Percentiles rank a stretch among this genome's conserved stretches.
Conservation (phyloP, 2,888 invertebrate genomes). For the Xestia ashworthii region DNA sequence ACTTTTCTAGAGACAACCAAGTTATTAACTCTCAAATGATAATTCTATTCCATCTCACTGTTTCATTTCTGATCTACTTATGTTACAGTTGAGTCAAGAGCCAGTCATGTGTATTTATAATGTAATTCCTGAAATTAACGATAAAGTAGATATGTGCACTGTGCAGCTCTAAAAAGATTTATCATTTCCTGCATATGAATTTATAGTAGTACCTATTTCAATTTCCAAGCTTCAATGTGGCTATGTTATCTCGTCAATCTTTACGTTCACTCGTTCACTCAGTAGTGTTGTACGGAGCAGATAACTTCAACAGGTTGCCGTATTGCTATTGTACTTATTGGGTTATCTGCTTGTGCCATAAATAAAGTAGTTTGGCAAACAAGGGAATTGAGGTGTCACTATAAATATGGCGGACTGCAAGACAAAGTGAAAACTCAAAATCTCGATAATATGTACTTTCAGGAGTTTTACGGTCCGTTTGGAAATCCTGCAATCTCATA, state of each 20-base stretch:
- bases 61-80: not conserved
- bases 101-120: not conserved
- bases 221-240: slow-evolving; percentile 31
- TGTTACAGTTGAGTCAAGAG: not conserved
- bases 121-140: slow-evolving; percentile 1
- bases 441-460: slow-evolving; percentile 1
- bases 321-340: slow-evolving; percentile 60
- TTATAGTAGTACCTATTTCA: slow-evolving; percentile 17
- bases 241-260: slow-evolving; percentile 57
- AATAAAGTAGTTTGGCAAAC: slow-evolving; percentile 53
- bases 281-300: slow-evolving; percentile 37
- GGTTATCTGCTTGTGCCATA: slow-evolving; percentile 52
- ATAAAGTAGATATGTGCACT: not conserved
- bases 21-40: not conserved
- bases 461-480: not conserved
- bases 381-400: slow-evolving; percentile 50
- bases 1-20: not conserved
- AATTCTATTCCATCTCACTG: not conserved
- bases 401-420: slow-evolving; percentile 27
- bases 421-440: slow-evolving; percentile 11
- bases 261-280: slow-evolving; percentile 59
- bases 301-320: slow-evolving; percentile 58
- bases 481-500: too few relatives aligned
- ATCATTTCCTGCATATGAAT: slow-evolving; percentile 27
- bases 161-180: not conserved